Percentiles rank a stretch among this genome's conserved stretches.
phyloP scores from a whole-genome alignment of 2,888 invertebrate genomes.

The Crepidodera aurea region DNA sequence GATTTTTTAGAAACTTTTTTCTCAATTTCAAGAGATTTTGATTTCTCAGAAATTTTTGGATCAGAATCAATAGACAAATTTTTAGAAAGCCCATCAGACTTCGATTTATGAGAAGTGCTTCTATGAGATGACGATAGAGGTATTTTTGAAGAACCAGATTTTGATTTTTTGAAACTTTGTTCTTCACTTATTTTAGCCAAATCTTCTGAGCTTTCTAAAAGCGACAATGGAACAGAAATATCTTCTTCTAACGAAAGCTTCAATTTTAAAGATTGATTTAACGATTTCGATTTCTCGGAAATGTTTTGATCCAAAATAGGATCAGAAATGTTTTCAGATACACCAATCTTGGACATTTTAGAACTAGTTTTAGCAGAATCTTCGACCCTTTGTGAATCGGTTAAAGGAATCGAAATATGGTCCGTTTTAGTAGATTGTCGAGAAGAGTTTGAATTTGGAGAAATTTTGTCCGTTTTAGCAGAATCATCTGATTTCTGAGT shows the following conservation, averaged over 20 bases:
- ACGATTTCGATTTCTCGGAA: not conserved
- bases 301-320: too few species aligned
- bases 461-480: too few species aligned
- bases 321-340: too few species aligned
- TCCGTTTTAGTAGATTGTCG: too few species aligned
- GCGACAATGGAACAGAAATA: not conserved
- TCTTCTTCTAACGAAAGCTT: not conserved
- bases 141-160: not conserved
- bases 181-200: not conserved
- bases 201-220: not conserved
- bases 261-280: not conserved
- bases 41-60: not conserved
- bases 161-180: not conserved
- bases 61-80: too few species aligned
- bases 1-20: constrained; percentile 1
- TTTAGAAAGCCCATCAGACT: too few species aligned
- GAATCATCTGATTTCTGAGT: too few species aligned
- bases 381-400: too few species aligned
- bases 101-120: not conserved
- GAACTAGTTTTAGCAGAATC: too few species aligned
- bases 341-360: too few species aligned
- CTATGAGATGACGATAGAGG: not conserved
- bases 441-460: too few species aligned
- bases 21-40: not conserved
- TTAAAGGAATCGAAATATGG: too few species aligned